A percentile compares a stretch with the other conserved stretches of the same genome.
Evolutionary conservation across 2,113 vertebrate species (phyloP).

Genomic region (Bagarius yarrelli): DNA sequence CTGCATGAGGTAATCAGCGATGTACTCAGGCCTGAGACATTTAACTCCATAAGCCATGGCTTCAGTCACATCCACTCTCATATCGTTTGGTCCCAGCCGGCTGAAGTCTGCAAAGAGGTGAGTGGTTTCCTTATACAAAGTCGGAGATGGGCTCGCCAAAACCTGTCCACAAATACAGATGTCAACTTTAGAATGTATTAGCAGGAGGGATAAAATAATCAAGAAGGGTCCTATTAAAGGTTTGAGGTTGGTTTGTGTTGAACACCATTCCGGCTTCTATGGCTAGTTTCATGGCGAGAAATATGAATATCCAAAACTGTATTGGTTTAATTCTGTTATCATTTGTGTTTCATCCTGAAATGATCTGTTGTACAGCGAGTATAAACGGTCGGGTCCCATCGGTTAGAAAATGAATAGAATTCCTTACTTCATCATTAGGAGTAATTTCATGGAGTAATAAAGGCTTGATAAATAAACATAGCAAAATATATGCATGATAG

Average conservation of each 20-base stretch:
- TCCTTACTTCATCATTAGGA: no score
- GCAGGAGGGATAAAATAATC: no score
- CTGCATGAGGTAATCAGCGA: slow-evolving; percentile 96
- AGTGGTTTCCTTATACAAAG: slow-evolving; percentile 81
- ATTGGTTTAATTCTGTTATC: no score
- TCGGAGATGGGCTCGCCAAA: slow-evolving; percentile 73
- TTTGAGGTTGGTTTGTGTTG: background rate
- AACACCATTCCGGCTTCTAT: no score
- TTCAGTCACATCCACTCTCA: slow-evolving; percentile 74
- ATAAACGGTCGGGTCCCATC: no score
- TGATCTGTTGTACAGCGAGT: no score
- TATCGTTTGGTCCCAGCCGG: slow-evolving; percentile 82
- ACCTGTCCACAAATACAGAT: slow-evolving; percentile 71
- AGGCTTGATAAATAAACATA: background rate
- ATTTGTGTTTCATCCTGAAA: no score
- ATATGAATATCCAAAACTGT: no score
- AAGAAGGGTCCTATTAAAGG: no score
- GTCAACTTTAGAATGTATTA: background rate
- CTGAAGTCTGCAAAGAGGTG: slow-evolving; percentile 91
- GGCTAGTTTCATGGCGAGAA: no score
- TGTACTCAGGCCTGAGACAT: slow-evolving; percentile 92
- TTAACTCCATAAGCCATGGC: slow-evolving; percentile 78
- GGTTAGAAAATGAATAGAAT: no score
- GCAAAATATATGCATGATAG: background rate
- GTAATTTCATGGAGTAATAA: no score